These are phyloP conservation scores for Clinocottus analis DNA, from an alignment of 2,113 vertebrate species.

Conservation along the genomic window DNA sequence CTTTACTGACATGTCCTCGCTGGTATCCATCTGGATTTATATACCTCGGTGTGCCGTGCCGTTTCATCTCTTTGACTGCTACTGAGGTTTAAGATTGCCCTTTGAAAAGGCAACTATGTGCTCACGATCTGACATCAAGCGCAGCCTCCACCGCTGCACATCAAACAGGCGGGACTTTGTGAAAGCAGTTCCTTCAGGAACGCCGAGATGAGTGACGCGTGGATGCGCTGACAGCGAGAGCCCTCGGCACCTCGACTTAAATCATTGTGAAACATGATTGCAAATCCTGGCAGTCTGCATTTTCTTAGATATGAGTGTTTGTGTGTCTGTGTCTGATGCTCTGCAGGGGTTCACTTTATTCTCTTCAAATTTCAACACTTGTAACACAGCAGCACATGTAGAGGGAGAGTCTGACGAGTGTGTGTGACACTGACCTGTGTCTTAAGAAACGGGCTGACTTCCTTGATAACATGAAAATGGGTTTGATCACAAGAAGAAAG, in stretches of 20 bases:
- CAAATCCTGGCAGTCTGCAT: neutral
- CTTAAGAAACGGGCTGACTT: neutral
- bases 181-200: neutral
- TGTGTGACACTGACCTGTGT: neutral
- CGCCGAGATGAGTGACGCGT: neutral
- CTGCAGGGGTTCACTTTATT: slow-evolving; percentile 18
- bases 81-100: neutral
- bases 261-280: neutral
- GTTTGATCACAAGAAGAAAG: neutral
- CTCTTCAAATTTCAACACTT: slow-evolving; percentile 1
- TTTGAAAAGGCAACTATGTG: neutral
- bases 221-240: neutral
- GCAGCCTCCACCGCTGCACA: neutral
- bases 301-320: neutral
- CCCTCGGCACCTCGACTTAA: neutral
- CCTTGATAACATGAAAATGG: neutral
- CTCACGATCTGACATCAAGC: neutral
- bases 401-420: neutral
- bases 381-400: slow-evolving; percentile 10
- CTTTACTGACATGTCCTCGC: neutral
- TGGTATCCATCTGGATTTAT: neutral
- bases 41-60: neutral
- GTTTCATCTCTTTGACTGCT: neutral
- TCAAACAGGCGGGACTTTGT: neutral
- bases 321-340: slow-evolving; percentile 1